A percentile compares a stretch with the other conserved stretches of the same genome.
Conservation (phyloP, 2,888 invertebrate genomes). For the Sylvicola cinctus region DNA sequence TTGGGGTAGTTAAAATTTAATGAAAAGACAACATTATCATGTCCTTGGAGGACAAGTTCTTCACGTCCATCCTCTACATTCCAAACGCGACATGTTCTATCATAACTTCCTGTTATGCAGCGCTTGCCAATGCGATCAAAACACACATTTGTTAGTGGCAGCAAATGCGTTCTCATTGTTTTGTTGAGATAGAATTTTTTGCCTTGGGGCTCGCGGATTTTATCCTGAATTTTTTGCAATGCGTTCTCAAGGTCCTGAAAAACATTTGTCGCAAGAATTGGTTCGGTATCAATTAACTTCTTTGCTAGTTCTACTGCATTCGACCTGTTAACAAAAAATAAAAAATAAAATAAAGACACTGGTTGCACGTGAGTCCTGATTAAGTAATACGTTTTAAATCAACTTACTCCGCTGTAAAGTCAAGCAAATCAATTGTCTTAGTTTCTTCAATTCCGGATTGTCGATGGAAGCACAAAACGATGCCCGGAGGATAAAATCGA, state of each 20-base stretch:
- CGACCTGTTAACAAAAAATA: slow-evolving; percentile 27
- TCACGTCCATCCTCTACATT: slow-evolving; percentile 48
- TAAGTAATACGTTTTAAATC: too few relatives aligned
- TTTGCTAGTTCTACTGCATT: slow-evolving; percentile 28
- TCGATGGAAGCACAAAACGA: slow-evolving; percentile 4
- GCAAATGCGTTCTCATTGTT: slow-evolving; percentile 40
- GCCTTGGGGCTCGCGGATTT: slow-evolving; percentile 36
- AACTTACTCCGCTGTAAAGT: slow-evolving; percentile 19
- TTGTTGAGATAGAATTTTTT: slow-evolving; percentile 45
- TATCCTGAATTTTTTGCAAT: slow-evolving; percentile 37
- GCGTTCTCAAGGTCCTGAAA: slow-evolving; percentile 36
- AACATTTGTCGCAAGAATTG: slow-evolving; percentile 34
- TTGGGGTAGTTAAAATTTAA: slow-evolving; percentile 56
- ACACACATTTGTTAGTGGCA: slow-evolving; percentile 51
- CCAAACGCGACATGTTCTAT: slow-evolving; percentile 66
- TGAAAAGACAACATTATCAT: slow-evolving; percentile 63
- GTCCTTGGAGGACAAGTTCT: slow-evolving; percentile 45
- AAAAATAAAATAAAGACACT: slow-evolving; percentile 5
- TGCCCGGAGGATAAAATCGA: slow-evolving; percentile 51
- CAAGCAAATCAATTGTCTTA: slow-evolving; percentile 42
- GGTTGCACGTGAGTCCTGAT: too few relatives aligned
- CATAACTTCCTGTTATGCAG: slow-evolving; percentile 66
- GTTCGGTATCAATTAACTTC: slow-evolving; percentile 20
- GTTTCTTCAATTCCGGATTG: slow-evolving; percentile 25
- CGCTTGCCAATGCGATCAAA: slow-evolving; percentile 47